These are phyloP conservation scores for mouse (Mus musculus) DNA, from an alignment of 2,113 vertebrate genomes.

Conservation along the genomic window DNA sequence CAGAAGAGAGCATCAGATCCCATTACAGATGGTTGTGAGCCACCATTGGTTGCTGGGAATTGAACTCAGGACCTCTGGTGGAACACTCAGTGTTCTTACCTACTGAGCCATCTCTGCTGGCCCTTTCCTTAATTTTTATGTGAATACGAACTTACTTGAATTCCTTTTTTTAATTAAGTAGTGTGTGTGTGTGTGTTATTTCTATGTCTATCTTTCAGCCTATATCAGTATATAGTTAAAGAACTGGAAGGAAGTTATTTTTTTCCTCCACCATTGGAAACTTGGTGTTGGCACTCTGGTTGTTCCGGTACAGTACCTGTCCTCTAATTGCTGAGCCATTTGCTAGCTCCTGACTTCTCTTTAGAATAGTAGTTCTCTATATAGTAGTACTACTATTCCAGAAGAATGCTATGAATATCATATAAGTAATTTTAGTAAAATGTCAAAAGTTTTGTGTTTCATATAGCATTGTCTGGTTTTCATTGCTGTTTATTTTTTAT, in stretches of 20 bases:
- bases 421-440: background rate
- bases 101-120: too few species aligned
- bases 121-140: background rate
- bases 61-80: too few species aligned
- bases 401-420: background rate
- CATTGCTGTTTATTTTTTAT: background rate
- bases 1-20: too few species aligned
- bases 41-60: too few species aligned
- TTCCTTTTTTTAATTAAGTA: background rate
- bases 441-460: background rate
- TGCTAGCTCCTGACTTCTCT: background rate
- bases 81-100: too few species aligned
- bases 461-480: background rate
- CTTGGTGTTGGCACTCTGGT: too few species aligned
- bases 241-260: background rate
- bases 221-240: background rate
- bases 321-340: background rate
- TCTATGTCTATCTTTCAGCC: background rate
- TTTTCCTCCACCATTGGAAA: too few species aligned
- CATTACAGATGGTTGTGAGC: too few species aligned
- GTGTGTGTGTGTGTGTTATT: background rate
- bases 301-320: background rate
- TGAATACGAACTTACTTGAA: background rate
- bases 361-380: too few species aligned
- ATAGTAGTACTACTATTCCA: background rate